Percentiles rank a stretch among this genome's conserved stretches.
phyloP scores from a whole-genome alignment of 2,888 invertebrate genomes.

The Phyto melanocephala region DNA sequence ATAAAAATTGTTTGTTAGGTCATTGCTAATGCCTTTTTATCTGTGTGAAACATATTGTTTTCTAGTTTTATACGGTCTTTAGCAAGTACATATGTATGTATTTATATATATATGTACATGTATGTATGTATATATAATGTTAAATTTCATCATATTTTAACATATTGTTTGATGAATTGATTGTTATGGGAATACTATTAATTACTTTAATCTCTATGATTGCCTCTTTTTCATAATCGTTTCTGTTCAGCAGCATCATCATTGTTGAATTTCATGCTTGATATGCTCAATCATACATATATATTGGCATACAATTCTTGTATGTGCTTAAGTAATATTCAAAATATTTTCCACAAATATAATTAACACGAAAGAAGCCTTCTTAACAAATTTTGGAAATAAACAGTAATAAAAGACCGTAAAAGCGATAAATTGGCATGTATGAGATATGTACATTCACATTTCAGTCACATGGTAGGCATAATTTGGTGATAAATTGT shows the following conservation, averaged over 20 bases:
- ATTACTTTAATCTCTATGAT: slow-evolving; percentile 67
- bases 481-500: background rate
- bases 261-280: background rate
- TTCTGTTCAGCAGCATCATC: background rate
- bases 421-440: too few species aligned
- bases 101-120: too few species aligned
- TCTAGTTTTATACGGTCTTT: too few species aligned
- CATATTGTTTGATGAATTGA: slow-evolving; percentile 63
- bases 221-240: slow-evolving; percentile 17
- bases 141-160: slow-evolving; percentile 48
- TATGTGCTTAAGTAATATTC: background rate
- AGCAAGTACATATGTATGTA: too few species aligned
- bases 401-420: too few species aligned
- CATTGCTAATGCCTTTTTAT: too few species aligned
- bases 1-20: too few species aligned
- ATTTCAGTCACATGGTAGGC: background rate
- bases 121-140: too few species aligned
- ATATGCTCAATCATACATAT: background rate
- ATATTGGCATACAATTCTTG: too few species aligned
- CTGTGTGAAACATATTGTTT: too few species aligned
- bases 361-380: background rate
- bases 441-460: too few species aligned
- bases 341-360: background rate
- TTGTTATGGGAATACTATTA: slow-evolving; percentile 68
- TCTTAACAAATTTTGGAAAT: background rate